Evolutionary conservation across 2,797 vertebrate species (phyloP), one percentile per base, ranked within the genome.

Genomic region (Tenualosa thibaudeaui): DNA sequence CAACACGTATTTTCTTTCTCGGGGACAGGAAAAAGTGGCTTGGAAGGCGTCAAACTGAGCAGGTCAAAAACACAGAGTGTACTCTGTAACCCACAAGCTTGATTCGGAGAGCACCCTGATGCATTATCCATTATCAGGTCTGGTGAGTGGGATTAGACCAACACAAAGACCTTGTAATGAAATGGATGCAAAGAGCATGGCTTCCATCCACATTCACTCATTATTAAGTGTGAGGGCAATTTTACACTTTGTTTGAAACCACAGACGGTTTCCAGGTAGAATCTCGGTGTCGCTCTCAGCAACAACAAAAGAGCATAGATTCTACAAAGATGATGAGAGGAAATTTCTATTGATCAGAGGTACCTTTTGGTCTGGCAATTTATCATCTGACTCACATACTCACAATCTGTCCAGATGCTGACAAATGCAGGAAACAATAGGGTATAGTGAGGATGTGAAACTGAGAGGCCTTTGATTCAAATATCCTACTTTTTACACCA

Each of bases 341-440:
- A 78, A 1, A 78, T 78, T 78, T 78, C 37, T 37, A 17, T 43
- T 78, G 71, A 78, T 78, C 71, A 78, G 46, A 78, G 40, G 71
- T 19, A 46, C 17, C 71, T 78, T 78, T 49, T 65, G 46, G 71
- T 46, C 71, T 78, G 17, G 68, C 37, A 43, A 75, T 43, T 75
- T 75, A 43, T 75, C 68, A 75, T 75, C 15, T 17, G 9, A 17
- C 19, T 40, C 26, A 46, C 17, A 19, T 40, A 15, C 31, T 8
- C 7, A 37, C 40, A 43, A 43, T 43, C 37, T 19, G 40, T 40
- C 2, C 10, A 68, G 62, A 68, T 26, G 12, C 12, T 31, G 62
- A 68, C 62, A 68, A 37, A 62, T n/a, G n/a, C 22, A 62, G 62
- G 31, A 15, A 40, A 78, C 71, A 78, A 40, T 43, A n/a, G 5